Conservation (phyloP, 2,113 vertebrate genomes). For the Dromaius novaehollandiae region DNA sequence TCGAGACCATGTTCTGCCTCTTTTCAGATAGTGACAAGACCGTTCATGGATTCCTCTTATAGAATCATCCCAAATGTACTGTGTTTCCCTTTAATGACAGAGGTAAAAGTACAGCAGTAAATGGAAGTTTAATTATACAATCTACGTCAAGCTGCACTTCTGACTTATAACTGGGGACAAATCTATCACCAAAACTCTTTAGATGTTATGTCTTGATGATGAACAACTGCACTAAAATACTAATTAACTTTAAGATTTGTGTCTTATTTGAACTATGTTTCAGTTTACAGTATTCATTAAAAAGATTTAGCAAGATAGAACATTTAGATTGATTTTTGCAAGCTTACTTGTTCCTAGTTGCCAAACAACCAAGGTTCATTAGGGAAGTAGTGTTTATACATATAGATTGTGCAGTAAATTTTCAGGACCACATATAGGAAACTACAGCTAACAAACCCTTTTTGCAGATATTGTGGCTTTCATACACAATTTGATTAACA, state of each 20-base stretch:
- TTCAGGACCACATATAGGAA: neutral
- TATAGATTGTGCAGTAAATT: neutral
- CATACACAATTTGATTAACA: neutral
- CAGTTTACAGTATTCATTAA: neutral
- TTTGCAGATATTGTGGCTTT: neutral
- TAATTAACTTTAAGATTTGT: slow-evolving; percentile 35
- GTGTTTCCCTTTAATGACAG: neutral
- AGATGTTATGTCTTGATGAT: neutral
- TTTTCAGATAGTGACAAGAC: neutral
- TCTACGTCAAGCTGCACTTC: neutral
- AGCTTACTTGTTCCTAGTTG: neutral
- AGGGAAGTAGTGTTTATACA: neutral
- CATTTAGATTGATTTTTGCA: slow-evolving; percentile 19
- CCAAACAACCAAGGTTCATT: neutral
- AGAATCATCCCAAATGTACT: neutral
- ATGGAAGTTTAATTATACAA: neutral
- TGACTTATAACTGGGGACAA: neutral
- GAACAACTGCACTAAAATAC: slow-evolving; percentile 10
- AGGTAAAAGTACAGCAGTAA: neutral
- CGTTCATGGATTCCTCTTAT: neutral
- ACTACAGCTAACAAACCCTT: neutral
- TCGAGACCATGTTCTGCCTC: neutral
- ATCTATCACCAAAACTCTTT: neutral
- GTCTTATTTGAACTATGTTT: slow-evolving; percentile 11
- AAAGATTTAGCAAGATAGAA: neutral